Evolutionary conservation across 2,888 invertebrate species (phyloP).

Genomic region (Anodontia alba): DNA sequence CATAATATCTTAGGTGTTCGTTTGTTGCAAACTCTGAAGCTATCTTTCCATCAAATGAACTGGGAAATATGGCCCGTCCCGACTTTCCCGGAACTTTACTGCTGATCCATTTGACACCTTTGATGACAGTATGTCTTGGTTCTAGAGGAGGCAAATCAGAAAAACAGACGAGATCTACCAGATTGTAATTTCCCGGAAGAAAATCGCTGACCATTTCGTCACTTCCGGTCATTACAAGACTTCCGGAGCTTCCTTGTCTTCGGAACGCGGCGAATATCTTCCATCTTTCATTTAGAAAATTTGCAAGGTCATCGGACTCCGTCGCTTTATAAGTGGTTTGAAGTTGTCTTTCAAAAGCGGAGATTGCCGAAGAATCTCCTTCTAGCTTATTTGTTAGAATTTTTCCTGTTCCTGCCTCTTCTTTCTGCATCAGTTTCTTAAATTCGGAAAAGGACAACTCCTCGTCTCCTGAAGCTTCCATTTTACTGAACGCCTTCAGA

Average conservation of each 20-base stretch:
- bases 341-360: slow-evolving; percentile 28
- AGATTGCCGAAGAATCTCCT: slow-evolving; percentile 8
- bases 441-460: slow-evolving; percentile 51
- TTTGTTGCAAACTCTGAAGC: slow-evolving; percentile 56
- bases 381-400: slow-evolving; percentile 1
- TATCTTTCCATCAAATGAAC: slow-evolving; percentile 48
- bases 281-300: slow-evolving; percentile 56
- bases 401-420: slow-evolving; percentile 7
- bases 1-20: slow-evolving; percentile 60
- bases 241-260: slow-evolving; percentile 48
- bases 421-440: slow-evolving; percentile 33
- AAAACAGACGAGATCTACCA: slow-evolving; percentile 57
- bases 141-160: slow-evolving; percentile 53
- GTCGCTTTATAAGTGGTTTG: slow-evolving; percentile 30
- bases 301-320: slow-evolving; percentile 39
- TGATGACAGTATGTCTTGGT: slow-evolving; percentile 52
- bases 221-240: slow-evolving; percentile 53
- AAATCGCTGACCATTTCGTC: slow-evolving; percentile 58
- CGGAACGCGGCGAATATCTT: slow-evolving; percentile 53
- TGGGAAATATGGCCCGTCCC: slow-evolving; percentile 56
- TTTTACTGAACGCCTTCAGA: slow-evolving; percentile 41
- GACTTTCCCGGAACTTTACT: slow-evolving; percentile 38
- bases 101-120: slow-evolving; percentile 49
- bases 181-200: slow-evolving; percentile 53
- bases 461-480: slow-evolving; percentile 34